Base-by-base conservation (phyloP, 2,888 invertebrate genomes). In the Deilephila elpenor region DNA sequence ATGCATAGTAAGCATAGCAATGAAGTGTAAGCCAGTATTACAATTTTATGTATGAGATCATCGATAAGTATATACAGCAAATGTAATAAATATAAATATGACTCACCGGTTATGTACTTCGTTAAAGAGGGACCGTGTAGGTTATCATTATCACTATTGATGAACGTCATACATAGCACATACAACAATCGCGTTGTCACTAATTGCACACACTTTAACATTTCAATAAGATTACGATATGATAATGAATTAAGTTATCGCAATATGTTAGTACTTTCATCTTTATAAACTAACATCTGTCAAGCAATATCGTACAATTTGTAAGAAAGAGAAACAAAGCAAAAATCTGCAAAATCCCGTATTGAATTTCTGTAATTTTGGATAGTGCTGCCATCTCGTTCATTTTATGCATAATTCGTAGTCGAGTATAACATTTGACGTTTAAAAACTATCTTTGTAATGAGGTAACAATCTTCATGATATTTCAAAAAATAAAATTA, bases 11-110 rank as follows among this genome's bases (percentile, higher is more conserved):
- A 76, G 80, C 80, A 81, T 80, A 81, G 80, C 79, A 82, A 83
- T 82, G 81, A 83, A 82, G 80, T 82, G 74, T 82, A 81, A 83
- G 81, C 79, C 76, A 83, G 80, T 81, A 83, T 79, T 79, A 83
- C 81, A 85, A 84, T 83, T 86, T 83, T 84, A 85, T 81, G 82
- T 88, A 93, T 94, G 95, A 94, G 93, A 93, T 94, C 94, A 95
- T 94, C 94, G 92, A 93, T 94, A 86, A 81, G 84, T 87, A 78
- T 85, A 93, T 82, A 89, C 88, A 89, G 90, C 91, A 93, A 92
- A 94, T 89, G 90, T 89, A 92, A 91, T 94, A 95, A 93, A 94
- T 94, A 93, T 95, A 95, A 94, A 93, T 91, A 93, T 95, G 95
- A 95, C 94, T 95, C 95, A 95, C 94, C 92, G 87, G 85, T 84